Conservation (phyloP, 2,797 vertebrate genomes). For the Lagorchestes hirsutus region DNA sequence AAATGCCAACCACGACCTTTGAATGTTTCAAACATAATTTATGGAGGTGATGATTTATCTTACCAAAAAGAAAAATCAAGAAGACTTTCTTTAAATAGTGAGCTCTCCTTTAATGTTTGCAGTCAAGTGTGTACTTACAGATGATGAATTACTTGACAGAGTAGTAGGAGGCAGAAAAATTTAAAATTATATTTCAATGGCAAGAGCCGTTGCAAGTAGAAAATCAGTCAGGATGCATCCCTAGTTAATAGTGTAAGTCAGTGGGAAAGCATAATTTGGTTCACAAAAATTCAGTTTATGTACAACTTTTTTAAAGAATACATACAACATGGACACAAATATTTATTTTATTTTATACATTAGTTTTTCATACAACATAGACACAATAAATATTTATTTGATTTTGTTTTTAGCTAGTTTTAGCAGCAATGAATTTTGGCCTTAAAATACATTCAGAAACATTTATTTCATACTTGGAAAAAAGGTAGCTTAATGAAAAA, state of each 20-base stretch:
- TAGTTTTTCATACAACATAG: background rate
- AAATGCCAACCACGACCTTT: background rate
- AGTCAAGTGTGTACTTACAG: constrained; percentile 33
- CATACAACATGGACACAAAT: constrained; percentile 26
- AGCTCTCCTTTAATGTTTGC: constrained; percentile 19
- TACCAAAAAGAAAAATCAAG: background rate
- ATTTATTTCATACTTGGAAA: background rate
- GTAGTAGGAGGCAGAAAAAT: background rate
- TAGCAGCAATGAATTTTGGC: constrained; percentile 47
- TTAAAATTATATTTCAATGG: constrained; percentile 22
- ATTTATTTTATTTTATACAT: constrained; percentile 23
- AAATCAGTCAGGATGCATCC: constrained; percentile 26
- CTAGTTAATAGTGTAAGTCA: constrained; percentile 24
- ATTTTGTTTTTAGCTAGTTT: constrained; percentile 5
- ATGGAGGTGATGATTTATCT: background rate
- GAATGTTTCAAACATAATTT: constrained; percentile 1
- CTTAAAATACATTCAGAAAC: constrained; percentile 37
- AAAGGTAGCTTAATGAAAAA: constrained; percentile 10
- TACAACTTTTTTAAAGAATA: constrained; percentile 17
- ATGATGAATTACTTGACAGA: constrained; percentile 39
- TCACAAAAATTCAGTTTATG: constrained; percentile 34
- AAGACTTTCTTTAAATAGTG: constrained; percentile 26
- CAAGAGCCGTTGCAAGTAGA: constrained; percentile 21
- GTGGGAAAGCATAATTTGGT: constrained; percentile 15
- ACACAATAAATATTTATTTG: constrained; percentile 23